Evolutionary conservation across 64 coral and sea anemone genomes (phyloP).

Genomic region (Actinia equina): DNA sequence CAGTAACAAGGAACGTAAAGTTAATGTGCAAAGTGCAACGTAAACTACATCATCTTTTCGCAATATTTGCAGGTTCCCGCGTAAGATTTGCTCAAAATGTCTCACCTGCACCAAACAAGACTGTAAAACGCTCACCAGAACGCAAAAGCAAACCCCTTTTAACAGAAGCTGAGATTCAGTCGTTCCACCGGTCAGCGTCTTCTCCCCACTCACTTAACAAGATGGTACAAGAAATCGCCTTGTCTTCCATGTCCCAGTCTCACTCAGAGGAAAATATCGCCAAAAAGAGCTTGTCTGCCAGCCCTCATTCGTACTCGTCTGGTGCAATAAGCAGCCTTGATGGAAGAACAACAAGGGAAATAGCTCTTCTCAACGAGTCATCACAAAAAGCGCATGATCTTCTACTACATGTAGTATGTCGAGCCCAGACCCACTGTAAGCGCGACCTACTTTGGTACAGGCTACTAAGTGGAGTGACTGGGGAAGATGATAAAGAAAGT

Average conservation of each 20-base stretch:
- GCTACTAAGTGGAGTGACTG: conserved; percentile 49
- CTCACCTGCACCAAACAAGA: not conserved
- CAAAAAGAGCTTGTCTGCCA: not conserved
- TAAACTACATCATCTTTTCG: not conserved
- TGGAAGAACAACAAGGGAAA: conserved; percentile 29
- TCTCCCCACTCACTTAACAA: conserved; percentile 73
- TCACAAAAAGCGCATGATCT: conserved; percentile 57
- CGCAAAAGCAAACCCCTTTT: conserved; percentile 23
- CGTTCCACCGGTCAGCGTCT: conserved; percentile 86
- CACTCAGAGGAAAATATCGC: conserved; percentile 72
- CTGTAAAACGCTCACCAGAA: not conserved
- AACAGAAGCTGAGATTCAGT: conserved; percentile 4
- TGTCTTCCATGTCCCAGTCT: conserved; percentile 25
- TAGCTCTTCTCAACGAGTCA: conserved; percentile 52
- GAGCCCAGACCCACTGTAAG: conserved; percentile 85
- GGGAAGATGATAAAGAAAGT: conserved; percentile 66
- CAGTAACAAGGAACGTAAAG: too few species aligned
- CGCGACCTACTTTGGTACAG: conserved; percentile 91
- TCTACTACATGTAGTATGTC: conserved; percentile 60
- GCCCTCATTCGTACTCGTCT: conserved; percentile 22
- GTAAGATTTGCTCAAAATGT: conserved; percentile 41
- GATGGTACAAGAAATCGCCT: conserved; percentile 28
- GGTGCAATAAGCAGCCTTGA: not conserved
- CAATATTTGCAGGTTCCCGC: conserved; percentile 22
- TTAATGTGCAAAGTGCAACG: too few species aligned